Evolutionary conservation across 2,888 invertebrate genomes (phyloP).

Genomic region (Phoronis australis): DNA sequence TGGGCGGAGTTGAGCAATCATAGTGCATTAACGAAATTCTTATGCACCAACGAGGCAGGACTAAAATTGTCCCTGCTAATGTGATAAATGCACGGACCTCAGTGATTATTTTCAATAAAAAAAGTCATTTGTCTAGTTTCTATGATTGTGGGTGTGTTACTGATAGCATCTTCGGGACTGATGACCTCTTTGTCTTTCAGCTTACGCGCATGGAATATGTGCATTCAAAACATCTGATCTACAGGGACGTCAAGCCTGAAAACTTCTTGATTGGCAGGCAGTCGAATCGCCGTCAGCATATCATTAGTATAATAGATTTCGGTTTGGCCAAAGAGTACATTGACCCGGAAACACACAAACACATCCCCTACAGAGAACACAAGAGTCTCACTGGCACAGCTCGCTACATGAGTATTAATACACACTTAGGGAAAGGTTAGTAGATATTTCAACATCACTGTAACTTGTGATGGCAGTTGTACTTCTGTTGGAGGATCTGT

Average conservation of each 20-base stretch:
- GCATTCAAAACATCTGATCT: constrained; percentile 97
- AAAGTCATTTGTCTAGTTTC: too few species aligned
- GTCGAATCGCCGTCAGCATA: constrained; percentile 94
- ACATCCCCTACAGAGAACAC: constrained; percentile 99
- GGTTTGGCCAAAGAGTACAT: constrained; percentile 99
- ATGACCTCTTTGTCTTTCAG: too few species aligned
- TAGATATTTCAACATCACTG: too few species aligned
- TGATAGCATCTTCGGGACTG: too few species aligned
- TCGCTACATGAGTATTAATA: constrained; percentile 99
- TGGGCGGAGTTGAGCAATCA: too few species aligned
- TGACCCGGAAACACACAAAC: constrained; percentile 88
- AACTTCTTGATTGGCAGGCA: constrained; percentile 98
- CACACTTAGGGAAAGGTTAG: constrained; percentile 95
- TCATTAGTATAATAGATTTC: constrained; percentile 99
- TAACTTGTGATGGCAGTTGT: not conserved
- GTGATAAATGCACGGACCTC: too few species aligned
- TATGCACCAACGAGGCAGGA: too few species aligned
- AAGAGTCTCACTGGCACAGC: constrained; percentile 99
- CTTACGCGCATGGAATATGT: constrained; percentile 99
- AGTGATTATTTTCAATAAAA: too few species aligned
- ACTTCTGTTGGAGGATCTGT: too few species aligned
- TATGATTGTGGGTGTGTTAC: too few species aligned
- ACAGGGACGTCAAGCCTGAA: constrained; percentile 99
- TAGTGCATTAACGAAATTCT: too few species aligned
- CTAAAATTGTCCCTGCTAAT: too few species aligned